These are phyloP conservation scores for Lasiommata megera DNA, from an alignment of 2,888 invertebrate species.

Conservation along the genomic window DNA sequence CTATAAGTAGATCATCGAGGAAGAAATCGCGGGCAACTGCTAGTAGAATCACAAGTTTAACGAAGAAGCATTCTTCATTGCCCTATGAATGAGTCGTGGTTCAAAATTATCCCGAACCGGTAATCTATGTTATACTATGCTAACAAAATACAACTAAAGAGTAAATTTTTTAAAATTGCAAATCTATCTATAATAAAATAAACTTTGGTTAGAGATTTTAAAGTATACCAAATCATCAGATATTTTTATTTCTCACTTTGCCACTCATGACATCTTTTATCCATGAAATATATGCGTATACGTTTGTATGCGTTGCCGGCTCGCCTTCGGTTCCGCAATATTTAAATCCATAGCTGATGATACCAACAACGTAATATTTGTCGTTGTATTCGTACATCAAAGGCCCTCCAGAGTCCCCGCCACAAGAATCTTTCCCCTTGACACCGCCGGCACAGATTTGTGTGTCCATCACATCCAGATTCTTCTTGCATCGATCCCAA, in stretches of 20 bases:
- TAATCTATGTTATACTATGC: too few relatives aligned
- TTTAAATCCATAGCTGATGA: slow-evolving; percentile 31
- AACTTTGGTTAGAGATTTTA: not conserved
- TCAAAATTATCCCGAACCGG: too few relatives aligned
- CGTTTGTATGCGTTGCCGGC: slow-evolving; percentile 35
- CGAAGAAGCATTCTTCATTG: too few relatives aligned
- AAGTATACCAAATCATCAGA: not conserved
- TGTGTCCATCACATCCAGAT: slow-evolving; percentile 34
- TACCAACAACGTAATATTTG: slow-evolving; percentile 24
- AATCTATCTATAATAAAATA: not conserved
- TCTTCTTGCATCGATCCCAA: slow-evolving; percentile 22
- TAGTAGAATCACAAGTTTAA: too few relatives aligned
- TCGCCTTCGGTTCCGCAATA: slow-evolving; percentile 27
- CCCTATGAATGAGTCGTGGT: too few relatives aligned
- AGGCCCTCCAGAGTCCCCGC: slow-evolving; percentile 86
- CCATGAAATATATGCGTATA: slow-evolving; percentile 34
- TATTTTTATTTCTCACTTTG: not conserved
- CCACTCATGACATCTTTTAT: slow-evolving; percentile 23
- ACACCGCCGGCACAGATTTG: slow-evolving; percentile 72
- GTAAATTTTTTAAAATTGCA: not conserved
- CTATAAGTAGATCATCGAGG: too few relatives aligned
- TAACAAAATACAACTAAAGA: too few relatives aligned
- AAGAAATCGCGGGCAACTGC: too few relatives aligned
- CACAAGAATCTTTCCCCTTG: slow-evolving; percentile 81
- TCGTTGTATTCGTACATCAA: slow-evolving; percentile 53